A percentile compares a stretch with the other conserved stretches of the same genome.
These are phyloP conservation scores for Physeter macrocephalus DNA, from an alignment of 2,113 vertebrate species.

Conservation along the genomic window DNA sequence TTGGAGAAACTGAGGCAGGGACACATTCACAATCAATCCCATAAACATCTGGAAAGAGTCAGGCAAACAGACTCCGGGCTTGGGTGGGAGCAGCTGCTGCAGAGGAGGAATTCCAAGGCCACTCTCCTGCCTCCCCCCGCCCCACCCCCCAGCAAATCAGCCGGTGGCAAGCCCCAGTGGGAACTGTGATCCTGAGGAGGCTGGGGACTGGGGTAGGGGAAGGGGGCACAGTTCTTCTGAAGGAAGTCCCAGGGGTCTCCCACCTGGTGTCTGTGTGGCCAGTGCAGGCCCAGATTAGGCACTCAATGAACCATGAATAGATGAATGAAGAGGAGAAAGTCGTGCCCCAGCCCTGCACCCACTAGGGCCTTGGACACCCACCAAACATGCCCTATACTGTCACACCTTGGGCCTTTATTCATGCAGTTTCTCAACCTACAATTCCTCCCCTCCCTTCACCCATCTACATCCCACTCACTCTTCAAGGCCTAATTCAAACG, in stretches of 20 bases:
- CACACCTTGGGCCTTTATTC: background rate
- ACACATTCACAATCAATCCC: background rate
- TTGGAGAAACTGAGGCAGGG: slow-evolving; percentile 19
- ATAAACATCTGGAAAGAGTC: background rate
- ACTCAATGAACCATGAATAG: background rate
- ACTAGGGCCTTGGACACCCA: background rate
- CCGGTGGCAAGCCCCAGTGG: background rate
- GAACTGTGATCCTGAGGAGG: too few relatives aligned
- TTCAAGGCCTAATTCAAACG: background rate
- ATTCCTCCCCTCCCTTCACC: background rate
- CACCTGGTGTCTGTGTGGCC: background rate
- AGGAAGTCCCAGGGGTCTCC: background rate
- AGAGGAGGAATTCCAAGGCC: background rate
- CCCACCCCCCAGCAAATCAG: background rate
- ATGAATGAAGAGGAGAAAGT: background rate
- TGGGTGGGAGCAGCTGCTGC: background rate
- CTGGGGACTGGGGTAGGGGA: rapidly evolving
- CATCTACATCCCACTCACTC: background rate
- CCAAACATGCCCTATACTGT: background rate
- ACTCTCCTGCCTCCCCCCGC: background rate
- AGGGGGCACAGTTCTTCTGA: background rate
- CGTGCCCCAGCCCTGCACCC: background rate
- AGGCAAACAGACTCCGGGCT: background rate
- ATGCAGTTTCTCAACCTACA: background rate
- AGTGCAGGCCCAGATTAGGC: background rate